These are phyloP conservation scores for Fistularia commersonii DNA, from an alignment of 2,797 vertebrate species.

Conservation along the genomic window DNA sequence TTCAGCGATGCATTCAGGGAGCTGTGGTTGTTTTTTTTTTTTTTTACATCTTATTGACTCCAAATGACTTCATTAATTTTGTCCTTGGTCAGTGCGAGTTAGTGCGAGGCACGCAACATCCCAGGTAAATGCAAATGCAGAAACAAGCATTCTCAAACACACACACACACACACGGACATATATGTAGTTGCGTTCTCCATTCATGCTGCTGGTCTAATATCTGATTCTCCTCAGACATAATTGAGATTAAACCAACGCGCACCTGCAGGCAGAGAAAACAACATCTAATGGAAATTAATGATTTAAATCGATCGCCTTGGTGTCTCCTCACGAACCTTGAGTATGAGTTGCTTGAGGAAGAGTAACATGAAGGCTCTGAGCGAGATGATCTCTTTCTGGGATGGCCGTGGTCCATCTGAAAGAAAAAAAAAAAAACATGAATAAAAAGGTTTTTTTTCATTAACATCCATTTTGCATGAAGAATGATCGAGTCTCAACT, in stretches of 20 bases:
- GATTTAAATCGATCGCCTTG: constrained; percentile 20
- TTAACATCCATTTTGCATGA: not conserved
- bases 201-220: constrained; percentile 40
- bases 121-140: constrained; percentile 9
- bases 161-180: not conserved
- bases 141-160: constrained; percentile 14
- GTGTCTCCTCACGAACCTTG: constrained; percentile 78
- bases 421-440: constrained; percentile 16
- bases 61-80: constrained; percentile 19
- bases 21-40: not conserved
- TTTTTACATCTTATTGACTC: constrained; percentile 8
- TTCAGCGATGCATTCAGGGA: constrained; percentile 1
- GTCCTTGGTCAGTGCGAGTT: constrained; percentile 12
- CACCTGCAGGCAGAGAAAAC: constrained; percentile 20
- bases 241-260: constrained; percentile 25
- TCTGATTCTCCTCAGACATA: constrained; percentile 37
- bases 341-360: constrained; percentile 98
- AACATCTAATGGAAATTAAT: constrained; percentile 21
- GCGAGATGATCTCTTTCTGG: constrained; percentile 97
- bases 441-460: constrained; percentile 2
- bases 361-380: constrained; percentile 97
- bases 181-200: constrained; percentile 6
- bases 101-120: constrained; percentile 1
- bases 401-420: constrained; percentile 93
- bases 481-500: no score